Percentiles rank a stretch among this genome's conserved stretches.
phyloP scores from a whole-genome alignment of 2,113 vertebrate species.

The Glaucidium brasilianum region DNA sequence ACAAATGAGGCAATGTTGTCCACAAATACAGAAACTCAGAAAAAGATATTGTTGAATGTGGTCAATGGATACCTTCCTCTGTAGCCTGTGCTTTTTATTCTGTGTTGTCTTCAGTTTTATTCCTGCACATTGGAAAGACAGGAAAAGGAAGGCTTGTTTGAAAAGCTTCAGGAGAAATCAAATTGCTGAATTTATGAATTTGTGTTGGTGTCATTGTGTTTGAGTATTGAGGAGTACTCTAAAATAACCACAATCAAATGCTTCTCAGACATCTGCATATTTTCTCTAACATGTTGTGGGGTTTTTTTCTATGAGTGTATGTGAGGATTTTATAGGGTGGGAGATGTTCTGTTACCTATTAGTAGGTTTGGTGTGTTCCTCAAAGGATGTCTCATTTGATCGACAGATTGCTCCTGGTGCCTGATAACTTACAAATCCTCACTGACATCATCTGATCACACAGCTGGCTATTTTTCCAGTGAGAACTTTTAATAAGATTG shows the following conservation, averaged over 20 bases:
- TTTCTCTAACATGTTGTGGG: not conserved
- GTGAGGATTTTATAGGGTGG: not conserved
- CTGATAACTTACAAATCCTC: not conserved
- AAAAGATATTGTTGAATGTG: not conserved
- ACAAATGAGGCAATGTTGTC: not conserved
- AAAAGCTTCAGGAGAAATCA: not conserved
- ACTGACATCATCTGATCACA: not conserved
- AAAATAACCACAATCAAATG: not conserved
- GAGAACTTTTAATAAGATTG: not conserved
- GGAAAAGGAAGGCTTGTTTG: not conserved
- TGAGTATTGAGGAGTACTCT: not conserved
- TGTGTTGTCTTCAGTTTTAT: not conserved
- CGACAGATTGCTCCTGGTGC: not conserved
- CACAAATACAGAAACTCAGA: not conserved
- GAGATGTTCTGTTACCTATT: not conserved
- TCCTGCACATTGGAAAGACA: not conserved
- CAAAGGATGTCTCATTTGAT: not conserved
- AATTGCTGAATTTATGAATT: not conserved
- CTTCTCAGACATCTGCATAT: not conserved
- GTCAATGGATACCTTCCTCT: not conserved
- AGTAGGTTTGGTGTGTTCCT: not conserved
- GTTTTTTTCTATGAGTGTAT: rapidly evolving
- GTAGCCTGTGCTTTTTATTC: not conserved
- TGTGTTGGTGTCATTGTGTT: not conserved
- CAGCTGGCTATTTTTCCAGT: not conserved